Evolutionary conservation across 2,888 invertebrate species (phyloP), one percentile per base, ranked within the genome.

Genomic region (Hydrotaea diabolus): DNA sequence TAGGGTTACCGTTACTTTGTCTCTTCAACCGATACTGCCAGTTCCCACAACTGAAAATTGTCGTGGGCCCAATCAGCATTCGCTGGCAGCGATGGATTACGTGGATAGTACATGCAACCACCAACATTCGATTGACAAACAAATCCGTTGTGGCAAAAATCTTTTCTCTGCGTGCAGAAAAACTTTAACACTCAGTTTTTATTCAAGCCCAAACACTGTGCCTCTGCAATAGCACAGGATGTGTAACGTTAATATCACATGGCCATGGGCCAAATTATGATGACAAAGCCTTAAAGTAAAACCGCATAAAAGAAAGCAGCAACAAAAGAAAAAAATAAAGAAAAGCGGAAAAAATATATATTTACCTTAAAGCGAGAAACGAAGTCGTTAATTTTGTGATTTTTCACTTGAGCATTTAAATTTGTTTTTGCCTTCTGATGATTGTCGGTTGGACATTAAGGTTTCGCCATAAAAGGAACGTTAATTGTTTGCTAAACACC

Each of bases 401-500:
- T 53, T 53, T 21, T 55, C 55, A n/a, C 21, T 21, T n/a, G 13
- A 43, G 11, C 19, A 4, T 19, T 17, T n/a, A n/a, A n/a, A n/a
- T n/a, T 21, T 17, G 31, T 43, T 3, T 43, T 0, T 49, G 49
- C n/a, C n/a, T n/a, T n/a, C n/a, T n/a, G n/a, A n/a, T n/a, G 49
- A n/a, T n/a, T n/a, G 15, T n/a, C 15, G 2, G 49, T 2, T n/a
- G 49, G 49, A 2, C n/a, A n/a, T 49, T 49, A 1, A 13, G 2
- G 49, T 3, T 55, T 55, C 7, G 5, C 21, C 55, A 11, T 55
- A 19, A 55, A 19, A 17, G 49, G 9, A 23, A 15, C 72, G 39
- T 55, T 57, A 73, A 73, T 73, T 73, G 55, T 73, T 55, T 57
- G 55, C 55, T 57, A 57, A 69, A 55, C 55, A 73, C 57, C 55